These are phyloP conservation scores for Palaemon carinicauda DNA, from an alignment of 1,140 invertebrate species.

Conservation along the genomic window DNA sequence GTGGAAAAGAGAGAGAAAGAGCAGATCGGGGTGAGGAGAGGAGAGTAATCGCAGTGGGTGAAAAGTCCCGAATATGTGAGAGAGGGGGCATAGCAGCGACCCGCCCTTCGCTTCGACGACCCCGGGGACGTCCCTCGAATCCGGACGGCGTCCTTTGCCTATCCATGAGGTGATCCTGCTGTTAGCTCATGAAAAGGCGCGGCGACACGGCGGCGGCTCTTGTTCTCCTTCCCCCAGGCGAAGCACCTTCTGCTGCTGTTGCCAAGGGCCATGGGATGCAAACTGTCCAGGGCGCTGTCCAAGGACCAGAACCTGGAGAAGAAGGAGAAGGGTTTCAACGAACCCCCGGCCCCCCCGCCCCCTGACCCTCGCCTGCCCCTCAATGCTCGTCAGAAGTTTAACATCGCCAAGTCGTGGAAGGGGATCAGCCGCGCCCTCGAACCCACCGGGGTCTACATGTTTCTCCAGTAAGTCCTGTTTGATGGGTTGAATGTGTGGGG, in stretches of 20 bases:
- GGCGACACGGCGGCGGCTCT: background rate
- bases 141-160: no score
- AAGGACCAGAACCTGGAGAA: conserved; percentile 7
- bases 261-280: conserved; percentile 38
- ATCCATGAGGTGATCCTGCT: no score
- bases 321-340: conserved; percentile 61
- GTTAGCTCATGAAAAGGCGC: conserved; percentile 12
- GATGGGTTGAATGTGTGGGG: background rate
- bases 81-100: background rate
- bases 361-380: conserved; percentile 82
- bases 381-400: conserved; percentile 85
- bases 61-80: background rate
- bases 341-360: conserved; percentile 70
- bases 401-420: conserved; percentile 88
- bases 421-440: conserved; percentile 86
- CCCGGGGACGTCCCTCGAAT: no score
- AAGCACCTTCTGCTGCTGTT: background rate
- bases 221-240: background rate
- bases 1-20: background rate
- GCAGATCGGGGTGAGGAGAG: background rate
- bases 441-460: conserved; percentile 87
- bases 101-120: no score
- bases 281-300: conserved; percentile 28
- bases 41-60: background rate
- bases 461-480: conserved; percentile 80